These are phyloP conservation scores for Lingula anatina DNA, from an alignment of 2,888 invertebrate genomes.

Conservation along the genomic window DNA sequence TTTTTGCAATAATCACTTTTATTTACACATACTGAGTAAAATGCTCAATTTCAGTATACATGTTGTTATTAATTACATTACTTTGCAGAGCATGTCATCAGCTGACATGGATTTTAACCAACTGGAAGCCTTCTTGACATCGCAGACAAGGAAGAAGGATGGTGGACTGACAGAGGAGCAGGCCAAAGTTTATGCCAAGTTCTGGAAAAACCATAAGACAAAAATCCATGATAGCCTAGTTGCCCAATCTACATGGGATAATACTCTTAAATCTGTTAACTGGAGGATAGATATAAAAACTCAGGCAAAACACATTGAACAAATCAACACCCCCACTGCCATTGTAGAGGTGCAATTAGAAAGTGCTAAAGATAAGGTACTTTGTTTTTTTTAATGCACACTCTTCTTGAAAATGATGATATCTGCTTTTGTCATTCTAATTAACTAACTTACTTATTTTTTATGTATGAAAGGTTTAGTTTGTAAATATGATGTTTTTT, in stretches of 20 bases:
- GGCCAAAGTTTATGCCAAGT: slow-evolving; percentile 37
- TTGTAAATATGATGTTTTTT: neutral
- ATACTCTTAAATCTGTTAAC: slow-evolving; percentile 33
- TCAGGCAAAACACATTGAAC: slow-evolving; percentile 76
- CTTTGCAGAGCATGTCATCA: slow-evolving; percentile 41
- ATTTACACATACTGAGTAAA: neutral
- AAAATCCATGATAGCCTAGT: slow-evolving; percentile 43
- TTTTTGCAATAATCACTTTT: neutral
- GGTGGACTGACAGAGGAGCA: slow-evolving; percentile 42
- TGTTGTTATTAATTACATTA: neutral
- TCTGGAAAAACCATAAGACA: slow-evolving; percentile 44
- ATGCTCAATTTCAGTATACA: neutral
- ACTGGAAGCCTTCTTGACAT: slow-evolving; percentile 42
- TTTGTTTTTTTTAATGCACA: slow-evolving; percentile 6
- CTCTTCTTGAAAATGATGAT: slow-evolving; percentile 8
- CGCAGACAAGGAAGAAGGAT: slow-evolving; percentile 41
- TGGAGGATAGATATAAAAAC: slow-evolving; percentile 53
- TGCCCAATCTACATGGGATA: slow-evolving; percentile 38
- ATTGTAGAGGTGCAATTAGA: slow-evolving; percentile 67
- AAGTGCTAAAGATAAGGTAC: slow-evolving; percentile 3
- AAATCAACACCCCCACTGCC: slow-evolving; percentile 60
- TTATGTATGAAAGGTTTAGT: neutral
- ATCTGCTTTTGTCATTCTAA: slow-evolving; percentile 4
- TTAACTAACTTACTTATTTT: neutral
- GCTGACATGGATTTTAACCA: slow-evolving; percentile 48